Percentiles rank a stretch among this genome's conserved stretches.
phyloP scores from a whole-genome alignment of 2,113 vertebrate genomes.

The Sceloporus undulatus region DNA sequence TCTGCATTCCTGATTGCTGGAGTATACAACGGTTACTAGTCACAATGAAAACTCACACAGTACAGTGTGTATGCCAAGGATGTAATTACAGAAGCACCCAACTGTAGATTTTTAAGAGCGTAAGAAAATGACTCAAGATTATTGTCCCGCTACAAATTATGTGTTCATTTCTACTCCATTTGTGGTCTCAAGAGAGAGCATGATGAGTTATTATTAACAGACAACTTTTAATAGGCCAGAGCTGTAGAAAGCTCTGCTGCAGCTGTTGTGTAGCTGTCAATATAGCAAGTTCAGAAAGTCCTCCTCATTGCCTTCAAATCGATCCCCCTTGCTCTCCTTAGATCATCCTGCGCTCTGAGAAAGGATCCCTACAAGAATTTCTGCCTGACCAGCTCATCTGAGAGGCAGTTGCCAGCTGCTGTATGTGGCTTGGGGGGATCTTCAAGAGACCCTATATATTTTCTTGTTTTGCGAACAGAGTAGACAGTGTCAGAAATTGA shows the following conservation, averaged over 20 bases:
- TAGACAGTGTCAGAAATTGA: too few species aligned
- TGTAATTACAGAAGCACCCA: constrained; percentile 36
- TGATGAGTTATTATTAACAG: constrained; percentile 67
- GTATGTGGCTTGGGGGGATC: too few species aligned
- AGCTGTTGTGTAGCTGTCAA: constrained; percentile 42
- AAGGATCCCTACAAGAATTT: too few species aligned
- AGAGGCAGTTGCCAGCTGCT: too few species aligned
- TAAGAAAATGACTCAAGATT: constrained; percentile 43
- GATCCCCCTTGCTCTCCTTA: background rate
- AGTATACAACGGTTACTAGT: constrained; percentile 11
- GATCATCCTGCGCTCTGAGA: background rate
- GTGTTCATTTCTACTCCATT: constrained; percentile 49
- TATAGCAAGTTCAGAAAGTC: constrained; percentile 19
- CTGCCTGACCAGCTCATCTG: too few species aligned
- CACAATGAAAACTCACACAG: constrained; percentile 20
- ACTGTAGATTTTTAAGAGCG: constrained; percentile 45
- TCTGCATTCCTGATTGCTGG: too few species aligned
- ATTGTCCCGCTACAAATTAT: constrained; percentile 65
- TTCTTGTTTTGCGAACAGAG: too few species aligned
- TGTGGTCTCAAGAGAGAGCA: constrained; percentile 49
- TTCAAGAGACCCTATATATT: too few species aligned
- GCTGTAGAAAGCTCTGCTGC: constrained; percentile 37
- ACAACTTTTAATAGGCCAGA: constrained; percentile 30
- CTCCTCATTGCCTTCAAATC: background rate
- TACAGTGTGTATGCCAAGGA: constrained; percentile 42